These are phyloP conservation scores for Pangasianodon hypophthalmus DNA, from an alignment of 2,113 vertebrate species.

Conservation along the genomic window DNA sequence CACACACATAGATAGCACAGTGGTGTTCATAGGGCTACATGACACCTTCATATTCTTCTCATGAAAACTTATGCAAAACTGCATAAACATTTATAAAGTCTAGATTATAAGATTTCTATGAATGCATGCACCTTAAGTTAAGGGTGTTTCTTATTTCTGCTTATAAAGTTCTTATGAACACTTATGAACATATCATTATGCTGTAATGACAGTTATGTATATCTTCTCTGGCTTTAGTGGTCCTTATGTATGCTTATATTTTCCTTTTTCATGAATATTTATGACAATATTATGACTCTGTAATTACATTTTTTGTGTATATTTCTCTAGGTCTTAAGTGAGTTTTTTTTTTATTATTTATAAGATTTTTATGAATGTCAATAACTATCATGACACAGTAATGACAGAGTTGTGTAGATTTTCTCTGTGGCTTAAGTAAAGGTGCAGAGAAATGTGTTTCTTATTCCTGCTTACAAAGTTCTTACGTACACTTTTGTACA, in stretches of 20 bases:
- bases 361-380: neutral
- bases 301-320: neutral
- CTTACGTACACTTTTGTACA: neutral
- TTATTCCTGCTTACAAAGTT: neutral
- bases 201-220: neutral
- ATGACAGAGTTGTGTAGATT: neutral
- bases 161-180: neutral
- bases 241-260: neutral
- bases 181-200: neutral
- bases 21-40: neutral
- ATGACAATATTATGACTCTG: neutral
- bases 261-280: neutral
- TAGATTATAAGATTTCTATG: neutral
- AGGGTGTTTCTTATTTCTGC: neutral
- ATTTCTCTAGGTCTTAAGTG: neutral
- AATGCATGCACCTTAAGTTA: neutral
- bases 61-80: neutral
- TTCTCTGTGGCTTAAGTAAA: neutral
- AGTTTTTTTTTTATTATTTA: neutral
- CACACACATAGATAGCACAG: slow-evolving; percentile 13
- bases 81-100: neutral
- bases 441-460: neutral
- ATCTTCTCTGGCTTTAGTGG: neutral
- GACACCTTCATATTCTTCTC: too few relatives aligned
- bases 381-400: neutral